A percentile compares a stretch with the other conserved stretches of the same genome.
Evolutionary conservation across 2,888 invertebrate genomes (phyloP).

Genomic region (Aquatica leii): DNA sequence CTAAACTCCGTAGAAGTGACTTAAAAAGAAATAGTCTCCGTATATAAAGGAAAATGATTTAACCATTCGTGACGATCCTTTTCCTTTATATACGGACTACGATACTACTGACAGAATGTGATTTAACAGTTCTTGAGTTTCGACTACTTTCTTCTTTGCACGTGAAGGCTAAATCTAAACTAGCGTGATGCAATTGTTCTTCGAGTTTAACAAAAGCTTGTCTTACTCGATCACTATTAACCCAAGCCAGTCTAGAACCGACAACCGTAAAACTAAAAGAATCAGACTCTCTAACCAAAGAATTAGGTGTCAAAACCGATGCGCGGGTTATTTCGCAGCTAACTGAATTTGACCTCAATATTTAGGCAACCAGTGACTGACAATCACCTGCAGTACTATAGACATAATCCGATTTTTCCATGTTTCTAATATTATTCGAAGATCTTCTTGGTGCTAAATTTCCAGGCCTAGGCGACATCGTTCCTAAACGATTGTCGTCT

Average conservation of each 20-base stretch:
- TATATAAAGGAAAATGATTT: too few species aligned
- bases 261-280: constrained; percentile 56
- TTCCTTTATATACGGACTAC: too few species aligned
- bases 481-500: constrained; percentile 29
- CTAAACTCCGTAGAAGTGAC: too few species aligned
- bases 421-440: constrained; percentile 27
- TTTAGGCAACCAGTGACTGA: constrained; percentile 47
- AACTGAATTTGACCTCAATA: too few species aligned
- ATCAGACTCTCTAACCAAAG: constrained; percentile 56
- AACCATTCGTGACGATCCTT: too few species aligned
- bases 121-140: constrained; percentile 48
- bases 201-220: constrained; percentile 54
- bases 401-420: constrained; percentile 18
- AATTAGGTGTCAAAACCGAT: constrained; percentile 53
- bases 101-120: constrained; percentile 21
- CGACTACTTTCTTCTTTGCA: constrained; percentile 54
- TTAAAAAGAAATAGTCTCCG: too few species aligned
- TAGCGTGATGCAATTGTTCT: constrained; percentile 70
- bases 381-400: constrained; percentile 30
- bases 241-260: constrained; percentile 44
- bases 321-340: constrained; percentile 45
- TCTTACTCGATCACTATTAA: constrained; percentile 39
- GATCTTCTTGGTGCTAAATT: constrained; percentile 37
- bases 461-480: constrained; percentile 38
- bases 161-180: constrained; percentile 67